These are phyloP conservation scores for Teinopalpus imperialis DNA, from an alignment of 2,888 invertebrate genomes.

Conservation along the genomic window DNA sequence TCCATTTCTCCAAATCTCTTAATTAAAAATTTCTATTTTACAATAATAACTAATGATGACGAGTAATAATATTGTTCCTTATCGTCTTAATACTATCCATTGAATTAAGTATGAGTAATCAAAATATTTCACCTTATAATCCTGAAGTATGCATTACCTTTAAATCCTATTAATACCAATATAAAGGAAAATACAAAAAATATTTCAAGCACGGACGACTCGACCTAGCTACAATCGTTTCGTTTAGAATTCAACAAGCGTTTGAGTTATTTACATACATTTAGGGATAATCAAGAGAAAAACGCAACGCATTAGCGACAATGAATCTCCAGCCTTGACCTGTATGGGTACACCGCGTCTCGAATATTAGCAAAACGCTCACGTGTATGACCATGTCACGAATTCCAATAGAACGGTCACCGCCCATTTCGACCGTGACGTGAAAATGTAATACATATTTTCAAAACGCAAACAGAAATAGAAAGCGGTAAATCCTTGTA, in stretches of 20 bases:
- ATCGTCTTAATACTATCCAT: too few species aligned
- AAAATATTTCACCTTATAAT: too few species aligned
- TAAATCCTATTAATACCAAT: too few species aligned
- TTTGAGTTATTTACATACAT: constrained; percentile 22
- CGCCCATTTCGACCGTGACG: constrained; percentile 41
- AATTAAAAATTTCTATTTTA: too few species aligned
- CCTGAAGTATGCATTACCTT: too few species aligned
- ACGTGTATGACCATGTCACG: constrained; percentile 36
- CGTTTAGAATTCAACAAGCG: constrained; percentile 5
- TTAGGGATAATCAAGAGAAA: constrained; percentile 22
- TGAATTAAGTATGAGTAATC: too few species aligned
- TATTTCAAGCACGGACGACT: not conserved
- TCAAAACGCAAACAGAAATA: constrained; percentile 34
- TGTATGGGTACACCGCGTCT: constrained; percentile 35
- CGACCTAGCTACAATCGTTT: constrained; percentile 6
- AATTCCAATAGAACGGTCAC: constrained; percentile 38
- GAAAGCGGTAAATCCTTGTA: constrained; percentile 36
- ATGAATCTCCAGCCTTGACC: constrained; percentile 41
- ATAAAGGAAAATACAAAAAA: too few species aligned
- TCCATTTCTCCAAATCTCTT: too few species aligned
- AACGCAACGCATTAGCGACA: constrained; percentile 24
- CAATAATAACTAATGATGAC: too few species aligned
- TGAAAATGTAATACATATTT: constrained; percentile 36
- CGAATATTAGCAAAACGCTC: constrained; percentile 41
- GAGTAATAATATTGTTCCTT: too few species aligned